Base-by-base conservation (phyloP, 2,113 vertebrate genomes). In the Entelurus aequoreus region DNA sequence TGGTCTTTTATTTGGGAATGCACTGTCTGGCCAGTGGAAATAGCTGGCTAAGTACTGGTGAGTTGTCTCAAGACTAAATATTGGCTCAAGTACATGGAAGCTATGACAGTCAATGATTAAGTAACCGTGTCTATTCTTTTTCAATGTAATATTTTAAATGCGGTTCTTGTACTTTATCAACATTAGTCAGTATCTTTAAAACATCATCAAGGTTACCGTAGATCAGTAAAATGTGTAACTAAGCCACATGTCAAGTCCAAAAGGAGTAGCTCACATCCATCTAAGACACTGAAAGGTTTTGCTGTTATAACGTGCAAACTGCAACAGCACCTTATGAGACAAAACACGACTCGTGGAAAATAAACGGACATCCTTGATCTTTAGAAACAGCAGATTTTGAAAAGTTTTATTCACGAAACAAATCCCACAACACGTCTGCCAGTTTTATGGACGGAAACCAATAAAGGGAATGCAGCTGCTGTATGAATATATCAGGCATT, bases 21-120 rank as follows among this genome's bases (percentile, higher is more conserved):
- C 59, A 62, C 57, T 14, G 56, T 42, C 58, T 54, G 71, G 65
- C 65, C 76, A 85, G 75, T 81, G 80, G 78, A 86, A 87, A 86
- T 68, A 86, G 65, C 69, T 70, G 75, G 76, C 67, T 48, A 65
- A 69, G 65, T 60, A 56, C 44, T 76, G 73, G 75, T 63, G 64
- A 62, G 55, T 65, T 4, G 42, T 61, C 59, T 74, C 57, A 66
- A 72, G 65, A 73, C 67, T 70, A 71, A 80, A 75, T 71, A 58
- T 58, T 83, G 75, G 73, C 75, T 65, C 46, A 37, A 54, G 54
- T 51, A 58, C 40, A 77, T 80, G 81, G 80, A 89, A 87, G 73
- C 63, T 79, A 70, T 87, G 82, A 86, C 72, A 48, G 48, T 83
- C 59, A 76, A 73, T 60, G 50, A 67, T 82, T 86, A 79, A 67